phyloP scores from a whole-genome alignment of 2,888 invertebrate species.

The Caenorhabditis sulstoni region DNA sequence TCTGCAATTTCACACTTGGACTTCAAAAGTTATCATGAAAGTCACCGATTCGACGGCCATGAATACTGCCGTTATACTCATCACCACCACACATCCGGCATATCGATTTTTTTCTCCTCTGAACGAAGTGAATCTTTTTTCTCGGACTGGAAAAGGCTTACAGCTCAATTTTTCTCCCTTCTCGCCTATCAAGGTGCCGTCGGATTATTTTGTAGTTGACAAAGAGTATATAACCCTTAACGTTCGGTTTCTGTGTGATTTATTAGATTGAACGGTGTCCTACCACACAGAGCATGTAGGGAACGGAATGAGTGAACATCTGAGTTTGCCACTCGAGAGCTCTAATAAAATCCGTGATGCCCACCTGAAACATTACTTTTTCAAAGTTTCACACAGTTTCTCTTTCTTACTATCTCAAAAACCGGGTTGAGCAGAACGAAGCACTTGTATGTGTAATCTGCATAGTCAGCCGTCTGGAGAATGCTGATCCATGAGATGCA shows the following conservation, averaged over 20 bases:
- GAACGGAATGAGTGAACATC: constrained; percentile 11
- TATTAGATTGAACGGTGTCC: background rate
- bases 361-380: background rate
- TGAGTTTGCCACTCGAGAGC: constrained; percentile 31
- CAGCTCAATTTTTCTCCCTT: constrained; percentile 12
- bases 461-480: no score
- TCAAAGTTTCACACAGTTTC: no score
- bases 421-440: constrained; percentile 36
- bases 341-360: constrained; percentile 7
- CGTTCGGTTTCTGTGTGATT: no score
- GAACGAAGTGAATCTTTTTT: background rate
- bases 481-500: background rate
- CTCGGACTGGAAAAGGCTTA: background rate
- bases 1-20: constrained; percentile 5
- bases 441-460: constrained; percentile 22
- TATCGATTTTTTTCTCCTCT: constrained; percentile 18
- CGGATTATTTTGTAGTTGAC: no score
- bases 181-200: background rate
- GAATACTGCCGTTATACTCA: background rate
- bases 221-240: no score
- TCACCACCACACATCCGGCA: constrained; percentile 5
- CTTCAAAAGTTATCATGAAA: no score
- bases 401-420: constrained; percentile 20
- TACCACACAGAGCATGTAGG: constrained; percentile 12
- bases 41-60: constrained; percentile 14